phyloP scores from a whole-genome alignment of 1,140 invertebrate genomes.

The Galleria mellonella region DNA sequence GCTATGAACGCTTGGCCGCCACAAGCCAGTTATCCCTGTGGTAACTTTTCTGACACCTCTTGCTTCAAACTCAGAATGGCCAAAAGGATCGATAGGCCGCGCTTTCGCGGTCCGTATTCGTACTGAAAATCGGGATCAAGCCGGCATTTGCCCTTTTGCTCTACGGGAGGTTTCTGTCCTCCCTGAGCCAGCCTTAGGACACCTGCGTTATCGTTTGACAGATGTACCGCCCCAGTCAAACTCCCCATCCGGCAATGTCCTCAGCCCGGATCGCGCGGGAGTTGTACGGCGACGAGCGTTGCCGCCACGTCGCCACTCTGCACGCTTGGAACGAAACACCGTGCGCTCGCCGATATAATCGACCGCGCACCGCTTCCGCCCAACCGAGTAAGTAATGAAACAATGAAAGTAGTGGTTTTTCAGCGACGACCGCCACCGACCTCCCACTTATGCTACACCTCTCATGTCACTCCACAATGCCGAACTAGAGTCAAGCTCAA shows the following conservation, averaged over 20 bases:
- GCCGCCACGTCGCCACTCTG: slow-evolving; percentile 7
- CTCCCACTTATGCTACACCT: slow-evolving; percentile 87
- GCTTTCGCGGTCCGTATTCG: too few relatives aligned
- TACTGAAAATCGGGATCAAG: too few relatives aligned
- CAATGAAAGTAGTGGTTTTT: slow-evolving; percentile 84
- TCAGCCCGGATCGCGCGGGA: slow-evolving; percentile 75
- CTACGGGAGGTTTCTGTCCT: slow-evolving; percentile 83
- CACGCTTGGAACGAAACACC: slow-evolving; percentile 8
- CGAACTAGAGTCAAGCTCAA: too few relatives aligned
- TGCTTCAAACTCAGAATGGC: too few relatives aligned
- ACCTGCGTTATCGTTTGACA: slow-evolving; percentile 89
- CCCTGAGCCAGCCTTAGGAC: slow-evolving; percentile 89
- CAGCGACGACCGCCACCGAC: slow-evolving; percentile 69
- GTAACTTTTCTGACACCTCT: too few relatives aligned
- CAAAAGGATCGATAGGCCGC: too few relatives aligned
- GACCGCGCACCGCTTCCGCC: slow-evolving; percentile 73
- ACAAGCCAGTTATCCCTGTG: too few relatives aligned
- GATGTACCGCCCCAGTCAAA: slow-evolving; percentile 90
- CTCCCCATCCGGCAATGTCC: slow-evolving; percentile 84
- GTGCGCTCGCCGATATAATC: slow-evolving; percentile 37
- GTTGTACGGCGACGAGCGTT: slow-evolving; percentile 31
- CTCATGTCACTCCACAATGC: too few relatives aligned
- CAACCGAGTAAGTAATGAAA: slow-evolving; percentile 81
- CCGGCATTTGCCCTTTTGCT: too few relatives aligned
- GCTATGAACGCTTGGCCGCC: slow-evolving; percentile 89